Conservation (phyloP, 2,888 invertebrate species). For the Spilosoma lubricipeda region DNA sequence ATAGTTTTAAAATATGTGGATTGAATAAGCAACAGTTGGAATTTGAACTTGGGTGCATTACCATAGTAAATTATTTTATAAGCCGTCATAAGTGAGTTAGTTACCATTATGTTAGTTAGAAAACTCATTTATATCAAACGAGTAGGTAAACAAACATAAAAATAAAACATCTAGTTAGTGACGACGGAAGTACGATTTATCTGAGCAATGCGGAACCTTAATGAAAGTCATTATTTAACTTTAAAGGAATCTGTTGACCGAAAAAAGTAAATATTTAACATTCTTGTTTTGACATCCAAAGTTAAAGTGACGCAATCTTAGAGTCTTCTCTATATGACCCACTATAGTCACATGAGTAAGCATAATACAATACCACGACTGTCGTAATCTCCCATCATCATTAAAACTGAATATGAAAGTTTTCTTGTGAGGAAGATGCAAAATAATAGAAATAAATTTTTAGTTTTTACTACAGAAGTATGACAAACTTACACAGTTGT, state of each 20-base stretch:
- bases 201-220: background rate
- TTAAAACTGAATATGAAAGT: background rate
- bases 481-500: background rate
- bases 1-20: background rate
- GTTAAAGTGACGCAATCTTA: slow-evolving; percentile 6
- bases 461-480: background rate
- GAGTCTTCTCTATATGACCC: slow-evolving; percentile 10
- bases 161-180: background rate
- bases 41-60: background rate
- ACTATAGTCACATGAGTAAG: background rate
- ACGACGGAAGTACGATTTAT: background rate
- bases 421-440: background rate
- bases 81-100: background rate
- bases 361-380: background rate
- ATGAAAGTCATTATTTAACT: background rate
- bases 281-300: background rate
- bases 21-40: background rate
- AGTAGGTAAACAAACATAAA: background rate
- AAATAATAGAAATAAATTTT: background rate
- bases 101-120: background rate
- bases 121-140: background rate
- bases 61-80: background rate
- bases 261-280: background rate
- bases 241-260: background rate
- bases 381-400: slow-evolving; percentile 10